These are phyloP conservation scores for Apodemus agrarius DNA, from an alignment of 2,797 vertebrate genomes.

Conservation along the genomic window DNA sequence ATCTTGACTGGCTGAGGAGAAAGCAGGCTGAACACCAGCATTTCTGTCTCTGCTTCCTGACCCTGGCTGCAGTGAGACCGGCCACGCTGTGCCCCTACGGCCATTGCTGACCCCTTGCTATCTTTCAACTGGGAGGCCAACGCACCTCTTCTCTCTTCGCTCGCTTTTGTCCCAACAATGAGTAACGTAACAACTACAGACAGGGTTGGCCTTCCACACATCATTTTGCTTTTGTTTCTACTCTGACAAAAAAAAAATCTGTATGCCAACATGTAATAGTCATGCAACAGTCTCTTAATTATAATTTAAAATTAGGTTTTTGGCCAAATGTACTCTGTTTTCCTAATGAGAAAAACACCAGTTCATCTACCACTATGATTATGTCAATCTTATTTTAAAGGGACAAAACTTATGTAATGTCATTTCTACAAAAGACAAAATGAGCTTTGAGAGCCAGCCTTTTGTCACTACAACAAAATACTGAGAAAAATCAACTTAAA, in stretches of 20 bases:
- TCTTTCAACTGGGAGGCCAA: neutral
- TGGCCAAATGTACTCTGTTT: neutral
- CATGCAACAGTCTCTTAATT: neutral
- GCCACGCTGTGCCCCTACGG: neutral
- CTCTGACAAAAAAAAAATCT: neutral
- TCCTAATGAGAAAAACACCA: neutral
- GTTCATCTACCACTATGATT: conserved; percentile 26
- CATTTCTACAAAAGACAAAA: conserved; percentile 44
- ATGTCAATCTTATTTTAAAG: conserved; percentile 12
- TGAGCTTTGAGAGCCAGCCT: neutral
- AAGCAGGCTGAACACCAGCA: neutral
- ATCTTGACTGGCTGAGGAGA: neutral
- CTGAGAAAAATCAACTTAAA: neutral
- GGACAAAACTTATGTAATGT: conserved; percentile 21
- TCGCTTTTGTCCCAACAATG: neutral
- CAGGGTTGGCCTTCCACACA: neutral
- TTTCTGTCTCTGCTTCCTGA: neutral
- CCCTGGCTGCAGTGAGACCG: neutral
- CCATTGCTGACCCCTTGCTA: neutral
- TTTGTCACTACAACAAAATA: neutral
- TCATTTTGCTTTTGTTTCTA: conserved; percentile 38
- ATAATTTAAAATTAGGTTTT: neutral
- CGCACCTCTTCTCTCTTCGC: neutral
- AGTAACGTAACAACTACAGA: neutral
- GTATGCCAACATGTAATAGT: neutral